phyloP scores from a whole-genome alignment of 1,140 invertebrate species.

The Amyelois transitella region DNA sequence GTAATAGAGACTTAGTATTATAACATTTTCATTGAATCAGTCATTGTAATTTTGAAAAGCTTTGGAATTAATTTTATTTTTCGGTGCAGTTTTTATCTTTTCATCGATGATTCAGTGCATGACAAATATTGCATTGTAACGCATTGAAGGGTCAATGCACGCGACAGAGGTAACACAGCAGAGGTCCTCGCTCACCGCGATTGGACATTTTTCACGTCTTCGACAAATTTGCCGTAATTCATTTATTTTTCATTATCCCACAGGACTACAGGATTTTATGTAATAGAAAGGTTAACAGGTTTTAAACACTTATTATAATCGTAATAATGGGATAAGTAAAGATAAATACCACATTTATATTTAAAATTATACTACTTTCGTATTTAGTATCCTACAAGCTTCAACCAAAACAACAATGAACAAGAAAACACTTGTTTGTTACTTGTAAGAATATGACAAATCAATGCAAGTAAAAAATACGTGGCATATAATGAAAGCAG shows the following conservation, averaged over 20 bases:
- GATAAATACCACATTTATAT: too few species aligned
- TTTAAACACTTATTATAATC: too few species aligned
- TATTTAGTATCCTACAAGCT: too few species aligned
- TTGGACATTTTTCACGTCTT: constrained; percentile 43
- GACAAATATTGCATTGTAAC: constrained; percentile 42
- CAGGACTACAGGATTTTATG: background rate
- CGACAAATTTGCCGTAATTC: constrained; percentile 53
- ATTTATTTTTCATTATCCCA: constrained; percentile 21
- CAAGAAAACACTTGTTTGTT: too few species aligned
- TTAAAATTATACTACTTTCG: too few species aligned
- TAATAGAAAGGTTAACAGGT: too few species aligned
- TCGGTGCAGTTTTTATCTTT: background rate
- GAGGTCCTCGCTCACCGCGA: constrained; percentile 30
- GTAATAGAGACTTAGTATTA: constrained; percentile 12
- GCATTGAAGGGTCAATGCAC: constrained; percentile 57
- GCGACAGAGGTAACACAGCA: constrained; percentile 26
- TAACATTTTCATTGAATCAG: background rate
- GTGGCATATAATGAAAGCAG: too few species aligned
- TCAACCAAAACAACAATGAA: too few species aligned
- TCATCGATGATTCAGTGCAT: constrained; percentile 32
- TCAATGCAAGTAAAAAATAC: too few species aligned
- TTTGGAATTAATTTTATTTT: background rate
- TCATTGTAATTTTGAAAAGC: background rate
- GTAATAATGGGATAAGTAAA: too few species aligned
- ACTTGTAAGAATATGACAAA: too few species aligned